These are phyloP conservation scores for Rhamnusium bicolor DNA, from an alignment of 2,888 invertebrate genomes.

Conservation along the genomic window DNA sequence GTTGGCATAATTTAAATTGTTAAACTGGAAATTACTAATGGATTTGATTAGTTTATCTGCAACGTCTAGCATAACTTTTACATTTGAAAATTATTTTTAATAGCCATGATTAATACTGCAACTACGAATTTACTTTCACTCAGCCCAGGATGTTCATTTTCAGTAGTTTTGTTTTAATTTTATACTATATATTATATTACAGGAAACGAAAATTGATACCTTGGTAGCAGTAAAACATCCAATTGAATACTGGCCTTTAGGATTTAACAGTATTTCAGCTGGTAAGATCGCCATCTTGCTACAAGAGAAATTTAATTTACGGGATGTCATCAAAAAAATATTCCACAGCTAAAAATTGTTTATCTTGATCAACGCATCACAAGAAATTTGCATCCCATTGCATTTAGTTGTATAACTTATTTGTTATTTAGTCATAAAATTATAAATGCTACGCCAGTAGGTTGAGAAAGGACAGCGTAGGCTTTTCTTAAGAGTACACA, in stretches of 20 bases:
- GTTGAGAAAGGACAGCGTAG: too few relatives aligned
- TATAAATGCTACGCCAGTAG: too few relatives aligned
- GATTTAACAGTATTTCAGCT: not conserved
- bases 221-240: not conserved
- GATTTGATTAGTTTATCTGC: not conserved
- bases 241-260: not conserved
- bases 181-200: not conserved
- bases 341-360: too few relatives aligned
- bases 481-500: too few relatives aligned
- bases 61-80: not conserved
- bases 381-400: too few relatives aligned
- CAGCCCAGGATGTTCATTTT: not conserved
- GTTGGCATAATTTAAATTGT: slow-evolving; percentile 17
- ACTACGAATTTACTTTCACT: not conserved
- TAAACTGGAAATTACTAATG: slow-evolving; percentile 1
- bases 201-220: not conserved
- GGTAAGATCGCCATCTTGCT: not conserved
- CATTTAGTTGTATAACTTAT: too few relatives aligned
- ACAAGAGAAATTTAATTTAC: not conserved
- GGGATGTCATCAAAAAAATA: not conserved
- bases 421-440: too few relatives aligned
- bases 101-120: not conserved
- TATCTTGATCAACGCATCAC: too few relatives aligned
- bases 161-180: not conserved
- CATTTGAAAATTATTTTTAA: not conserved